Evolutionary conservation across 2,797 vertebrate genomes (phyloP), one percentile per base, ranked within the genome.

Genomic region (Enteromius fasciolatus): DNA sequence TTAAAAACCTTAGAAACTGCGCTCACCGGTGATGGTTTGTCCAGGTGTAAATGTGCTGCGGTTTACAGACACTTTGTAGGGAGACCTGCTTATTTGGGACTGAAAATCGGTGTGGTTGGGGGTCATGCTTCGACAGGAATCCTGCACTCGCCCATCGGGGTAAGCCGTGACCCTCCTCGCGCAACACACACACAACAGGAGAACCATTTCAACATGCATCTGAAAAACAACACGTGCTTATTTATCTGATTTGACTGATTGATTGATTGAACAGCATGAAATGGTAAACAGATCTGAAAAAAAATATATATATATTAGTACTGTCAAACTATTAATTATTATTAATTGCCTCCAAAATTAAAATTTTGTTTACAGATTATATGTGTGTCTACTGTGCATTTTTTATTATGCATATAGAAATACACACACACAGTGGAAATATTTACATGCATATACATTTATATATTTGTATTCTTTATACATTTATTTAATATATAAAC

Each of bases 11-110:
- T 36, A 15, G 2, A 66, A 44, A 61, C 15, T n/a, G 9, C 17
- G 7, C 63, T 85, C 36, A 91, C 91, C 91, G 77, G 81, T 89
- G 31, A 93, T 59, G 83, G 39, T 5, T 28, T 73, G 89, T 12
- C 91, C 91, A 0, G 90, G 89, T 57, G 54, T 89, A 82, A 90
- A 93, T 78, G 86, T 81, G 80, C 28, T 7, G 6, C 61, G 68
- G 4, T 84, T 90, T 4, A 83, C 68, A 0, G 87, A 80, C 82
- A 93, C 36, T 0, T 3, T 78, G 78, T 85, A 90, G 0, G 88
- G 92, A 0, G 88, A 83, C 64, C 9, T 46, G 54, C 59, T 83
- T 68, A 10, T 81, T 73, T 91, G 86, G 0, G 91, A 57, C 7
- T 0, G 23, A 69, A 0, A 80, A 3, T 52, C 44, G 0, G 6